Base-by-base conservation (phyloP, 2,797 vertebrate genomes). In the Euphonia xanthogaster region DNA sequence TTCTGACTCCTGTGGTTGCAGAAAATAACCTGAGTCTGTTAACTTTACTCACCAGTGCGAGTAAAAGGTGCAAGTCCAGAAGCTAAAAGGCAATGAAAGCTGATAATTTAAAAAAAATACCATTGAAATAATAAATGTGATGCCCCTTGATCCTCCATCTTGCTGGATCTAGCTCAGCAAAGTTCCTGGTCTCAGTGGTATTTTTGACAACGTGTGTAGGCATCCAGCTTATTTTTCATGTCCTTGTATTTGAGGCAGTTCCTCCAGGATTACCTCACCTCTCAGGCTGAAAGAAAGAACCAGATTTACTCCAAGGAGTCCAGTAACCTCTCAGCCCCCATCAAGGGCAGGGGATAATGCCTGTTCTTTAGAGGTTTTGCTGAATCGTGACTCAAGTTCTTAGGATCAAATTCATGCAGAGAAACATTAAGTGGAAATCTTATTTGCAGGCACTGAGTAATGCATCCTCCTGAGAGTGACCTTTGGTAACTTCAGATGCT, bases 351-450 rank as follows among this genome's bases (percentile, higher is more conserved):
- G 1, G 78, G 40, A 63, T 74, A 71, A 71, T 48, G 47, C 9
- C 12, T 16, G 31, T 13, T 65, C 61, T 86, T 91, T 13, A 74
- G 44, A 85, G 58, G 25, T 82, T 95, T 85, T 81, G 67, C 77
- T 92, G 84, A 55, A 86, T 89, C 5, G 1, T 80, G 76, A 71
- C 50, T 54, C 28, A 57, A 92, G 61, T 86, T 90, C 90, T 90
- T 67, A 53, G 70, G 86, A 88, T 94, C 82, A 45, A 86, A 88
- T 82, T 92, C 80, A 78, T 17, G 58, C 68, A 47, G 94, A 66
- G 90, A 81, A 62, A 60, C 83, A 47, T 78, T 86, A 94, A 90
- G 57, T 79, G 65, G 87, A 89, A 92, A 83, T 76, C 74, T 73
- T 82, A 42, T 85, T 95, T 89, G 45, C 57, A 71, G 79, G 63